A percentile compares a stretch with the other conserved stretches of the same genome.
Evolutionary conservation across 92 coral and sea anemone species (phyloP).

Genomic region (Porites divaricata): DNA sequence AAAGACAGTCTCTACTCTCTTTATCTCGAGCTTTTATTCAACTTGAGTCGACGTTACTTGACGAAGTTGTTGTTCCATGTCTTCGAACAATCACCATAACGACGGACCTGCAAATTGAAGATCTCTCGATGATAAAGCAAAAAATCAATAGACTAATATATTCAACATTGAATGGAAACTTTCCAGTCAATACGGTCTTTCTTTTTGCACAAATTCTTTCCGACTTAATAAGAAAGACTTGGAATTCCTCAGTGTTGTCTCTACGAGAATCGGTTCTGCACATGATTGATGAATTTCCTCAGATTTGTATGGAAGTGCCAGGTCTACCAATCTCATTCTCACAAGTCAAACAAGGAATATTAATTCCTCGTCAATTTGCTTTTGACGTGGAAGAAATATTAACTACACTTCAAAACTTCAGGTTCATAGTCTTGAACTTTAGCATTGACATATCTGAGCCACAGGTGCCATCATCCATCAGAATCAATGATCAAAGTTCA

Average conservation of each 20-base stretch:
- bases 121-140: conserved; percentile 21
- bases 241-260: conserved; percentile 22
- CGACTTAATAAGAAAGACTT: conserved; percentile 50
- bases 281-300: conserved; percentile 73
- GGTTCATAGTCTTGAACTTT: conserved; percentile 72
- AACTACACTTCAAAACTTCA: conserved; percentile 35
- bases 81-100: conserved; percentile 45
- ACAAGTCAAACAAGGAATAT: conserved; percentile 71
- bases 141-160: conserved; percentile 43
- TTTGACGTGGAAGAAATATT: conserved; percentile 60
- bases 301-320: conserved; percentile 73
- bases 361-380: conserved; percentile 84
- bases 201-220: conserved; percentile 62
- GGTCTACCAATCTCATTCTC: conserved; percentile 82
- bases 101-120: conserved; percentile 22
- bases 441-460: conserved; percentile 56
- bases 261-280: conserved; percentile 54
- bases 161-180: conserved; percentile 79
- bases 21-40: conserved; percentile 63
- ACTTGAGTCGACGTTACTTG: conserved; percentile 37
- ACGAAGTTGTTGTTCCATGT: conserved; percentile 46
- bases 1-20: conserved; percentile 51
- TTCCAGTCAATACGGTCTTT: conserved; percentile 47
- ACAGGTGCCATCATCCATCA: conserved; percentile 44
- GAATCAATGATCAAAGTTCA: conserved; percentile 25